Conservation (phyloP, 1,140 invertebrate genomes). For the Pseudomyrmex flavicornis region DNA sequence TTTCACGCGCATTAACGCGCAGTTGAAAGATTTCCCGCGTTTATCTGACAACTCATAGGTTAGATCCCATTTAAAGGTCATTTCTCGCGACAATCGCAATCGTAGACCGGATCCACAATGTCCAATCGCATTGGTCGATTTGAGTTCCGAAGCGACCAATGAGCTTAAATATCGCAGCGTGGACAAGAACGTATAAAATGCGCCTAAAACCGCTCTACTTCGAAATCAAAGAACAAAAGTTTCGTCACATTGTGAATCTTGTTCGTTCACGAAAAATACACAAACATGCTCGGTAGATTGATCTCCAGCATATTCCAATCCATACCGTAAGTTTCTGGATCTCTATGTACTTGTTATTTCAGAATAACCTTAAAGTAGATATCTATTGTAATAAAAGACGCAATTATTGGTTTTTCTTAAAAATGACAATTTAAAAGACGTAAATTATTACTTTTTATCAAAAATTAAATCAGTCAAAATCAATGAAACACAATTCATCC, state of each 20-base stretch:
- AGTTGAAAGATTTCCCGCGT: constrained; percentile 50
- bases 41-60: not conserved
- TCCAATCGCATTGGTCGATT: too few species aligned
- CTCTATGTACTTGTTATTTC: not conserved
- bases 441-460: too few species aligned
- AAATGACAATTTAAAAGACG: too few species aligned
- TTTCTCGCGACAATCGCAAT: too few species aligned
- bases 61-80: too few species aligned
- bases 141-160: too few species aligned
- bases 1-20: constrained; percentile 31
- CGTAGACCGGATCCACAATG: too few species aligned
- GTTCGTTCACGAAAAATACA: not conserved
- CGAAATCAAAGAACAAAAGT: not conserved
- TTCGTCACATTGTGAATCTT: not conserved
- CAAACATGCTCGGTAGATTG: constrained; percentile 60
- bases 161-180: too few species aligned
- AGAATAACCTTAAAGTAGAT: not conserved
- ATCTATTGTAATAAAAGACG: not conserved
- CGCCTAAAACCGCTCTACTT: too few species aligned
- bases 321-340: constrained; percentile 54
- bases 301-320: constrained; percentile 27
- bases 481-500: not conserved
- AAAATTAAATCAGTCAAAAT: not conserved
- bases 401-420: too few species aligned
- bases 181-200: too few species aligned